phyloP scores from a whole-genome alignment of 2,888 invertebrate genomes.

The Drosophila ezoana region DNA sequence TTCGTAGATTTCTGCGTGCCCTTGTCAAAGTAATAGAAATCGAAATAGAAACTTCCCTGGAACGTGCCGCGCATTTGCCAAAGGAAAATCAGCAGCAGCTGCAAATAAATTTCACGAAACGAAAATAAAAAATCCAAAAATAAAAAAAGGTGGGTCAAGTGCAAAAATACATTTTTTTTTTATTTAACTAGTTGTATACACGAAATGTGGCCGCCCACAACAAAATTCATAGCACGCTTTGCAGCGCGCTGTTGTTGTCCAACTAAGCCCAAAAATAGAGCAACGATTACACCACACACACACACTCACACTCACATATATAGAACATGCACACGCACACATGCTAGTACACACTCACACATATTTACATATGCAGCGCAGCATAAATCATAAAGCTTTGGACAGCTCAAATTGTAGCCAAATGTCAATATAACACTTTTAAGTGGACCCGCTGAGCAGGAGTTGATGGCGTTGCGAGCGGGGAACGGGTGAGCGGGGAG shows the following conservation, averaged over 20 bases:
- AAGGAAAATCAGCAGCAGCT: slow-evolving; percentile 34
- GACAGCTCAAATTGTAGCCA: slow-evolving; percentile 65
- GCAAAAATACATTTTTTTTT: slow-evolving; percentile 56
- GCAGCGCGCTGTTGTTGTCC: slow-evolving; percentile 46
- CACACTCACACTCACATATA: slow-evolving; percentile 20
- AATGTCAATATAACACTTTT: slow-evolving; percentile 79
- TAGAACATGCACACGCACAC: neutral
- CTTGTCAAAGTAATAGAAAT: slow-evolving; percentile 56
- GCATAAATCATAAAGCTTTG: slow-evolving; percentile 73
- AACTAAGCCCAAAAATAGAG: slow-evolving; percentile 59
- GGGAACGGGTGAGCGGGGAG: neutral
- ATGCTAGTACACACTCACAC: slow-evolving; percentile 12
- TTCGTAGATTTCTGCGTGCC: slow-evolving; percentile 63
- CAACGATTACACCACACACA: slow-evolving; percentile 57
- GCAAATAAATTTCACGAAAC: slow-evolving; percentile 32
- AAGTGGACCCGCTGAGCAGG: slow-evolving; percentile 26
- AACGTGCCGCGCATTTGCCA: slow-evolving; percentile 72
- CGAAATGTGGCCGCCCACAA: slow-evolving; percentile 56
- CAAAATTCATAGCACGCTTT: slow-evolving; percentile 66
- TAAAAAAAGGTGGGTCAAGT: slow-evolving; percentile 83
- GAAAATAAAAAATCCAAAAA: slow-evolving; percentile 56
- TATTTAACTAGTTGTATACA: slow-evolving; percentile 74
- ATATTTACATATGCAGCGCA: slow-evolving; percentile 47
- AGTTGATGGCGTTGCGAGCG: neutral
- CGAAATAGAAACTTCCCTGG: slow-evolving; percentile 54